phyloP scores from a whole-genome alignment of 1,140 invertebrate species.

The Glossosoma conforme region DNA sequence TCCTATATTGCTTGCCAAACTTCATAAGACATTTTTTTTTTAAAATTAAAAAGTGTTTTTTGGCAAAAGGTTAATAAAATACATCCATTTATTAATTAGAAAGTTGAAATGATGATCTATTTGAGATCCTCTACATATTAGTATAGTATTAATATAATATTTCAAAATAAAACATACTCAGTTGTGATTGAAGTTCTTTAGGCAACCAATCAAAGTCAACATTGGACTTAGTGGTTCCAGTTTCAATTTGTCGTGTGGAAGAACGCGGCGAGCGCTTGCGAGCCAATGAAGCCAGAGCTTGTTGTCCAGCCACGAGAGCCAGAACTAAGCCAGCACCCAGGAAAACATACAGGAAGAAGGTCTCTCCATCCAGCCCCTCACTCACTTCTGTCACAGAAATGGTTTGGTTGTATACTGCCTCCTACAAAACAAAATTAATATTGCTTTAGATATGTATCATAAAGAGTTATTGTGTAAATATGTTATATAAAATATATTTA shows the following conservation, averaged over 20 bases:
- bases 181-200: conserved; percentile 75
- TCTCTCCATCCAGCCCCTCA: conserved; percentile 96
- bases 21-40: not conserved
- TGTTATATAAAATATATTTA: too few relatives aligned
- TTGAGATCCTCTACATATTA: not conserved
- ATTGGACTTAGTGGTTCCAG: conserved; percentile 81
- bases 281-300: conserved; percentile 77
- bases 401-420: conserved; percentile 98
- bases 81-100: not conserved
- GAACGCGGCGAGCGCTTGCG: conserved; percentile 51
- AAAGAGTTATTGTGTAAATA: not conserved
- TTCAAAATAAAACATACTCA: conserved; percentile 64
- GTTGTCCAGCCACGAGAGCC: conserved; percentile 84
- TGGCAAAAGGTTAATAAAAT: conserved; percentile 2
- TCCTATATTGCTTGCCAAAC: too few relatives aligned
- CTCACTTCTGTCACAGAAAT: conserved; percentile 94
- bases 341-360: conserved; percentile 95
- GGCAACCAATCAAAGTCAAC: conserved; percentile 99
- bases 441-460: not conserved
- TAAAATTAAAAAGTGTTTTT: not conserved
- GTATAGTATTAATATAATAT: conserved; percentile 1
- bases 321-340: conserved; percentile 84
- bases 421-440: conserved; percentile 68
- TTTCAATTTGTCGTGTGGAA: conserved; percentile 62
- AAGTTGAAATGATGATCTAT: not conserved